Evolutionary conservation across 2,888 invertebrate genomes (phyloP), one percentile per base, ranked within the genome.

Genomic region (Tanytarsus gracilentus): DNA sequence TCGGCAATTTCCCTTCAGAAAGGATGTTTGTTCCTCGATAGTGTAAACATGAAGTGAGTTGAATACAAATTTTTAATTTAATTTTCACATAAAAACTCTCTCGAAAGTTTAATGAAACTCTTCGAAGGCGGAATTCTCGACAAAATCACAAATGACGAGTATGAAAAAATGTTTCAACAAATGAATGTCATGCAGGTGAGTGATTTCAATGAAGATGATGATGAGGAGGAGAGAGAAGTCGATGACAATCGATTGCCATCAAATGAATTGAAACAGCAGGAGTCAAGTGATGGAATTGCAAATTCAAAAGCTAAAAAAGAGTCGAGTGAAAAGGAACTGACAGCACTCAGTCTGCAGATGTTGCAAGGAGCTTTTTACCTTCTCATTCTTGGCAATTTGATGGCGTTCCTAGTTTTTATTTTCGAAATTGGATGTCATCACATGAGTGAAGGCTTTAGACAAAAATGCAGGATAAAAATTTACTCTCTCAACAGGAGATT

Each of bases 1-100:
- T 87, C 87, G 0, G 86, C 86, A 0, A 84, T 87, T 40, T 86
- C 86, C 1, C 75, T 87, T 60, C 87, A 86, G 75, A 78, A 83
- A 52, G 87, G 87, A 11, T 86, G 86, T 66, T 86, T 86, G 1
- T 87, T 81, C 68, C 74, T 85, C 36, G 84, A 85, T 66, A 84
- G 84, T 63, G 78, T 87, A 61, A 86, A 87, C 69, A 77, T 78
- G 69, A 82, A 85, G 86, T 86, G 73, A 18, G 21, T 9, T 11
- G 2, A 44, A 50, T 3, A 25, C 5, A 18, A n/a, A 18, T 26
- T 4, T 2, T 8, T 50, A 16, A 7, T 29, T 14, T 27, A 50
- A 14, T 8, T 44, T 44, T n/a, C 9, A 23, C 14, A 4, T 2
- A 56, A 7, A 40, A 29, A 40, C 8, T 9, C n/a, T 44, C 56